A percentile compares a stretch with the other conserved stretches of the same genome.
Conservation (phyloP, 2,113 vertebrate genomes). For the Orycteropus afer region DNA sequence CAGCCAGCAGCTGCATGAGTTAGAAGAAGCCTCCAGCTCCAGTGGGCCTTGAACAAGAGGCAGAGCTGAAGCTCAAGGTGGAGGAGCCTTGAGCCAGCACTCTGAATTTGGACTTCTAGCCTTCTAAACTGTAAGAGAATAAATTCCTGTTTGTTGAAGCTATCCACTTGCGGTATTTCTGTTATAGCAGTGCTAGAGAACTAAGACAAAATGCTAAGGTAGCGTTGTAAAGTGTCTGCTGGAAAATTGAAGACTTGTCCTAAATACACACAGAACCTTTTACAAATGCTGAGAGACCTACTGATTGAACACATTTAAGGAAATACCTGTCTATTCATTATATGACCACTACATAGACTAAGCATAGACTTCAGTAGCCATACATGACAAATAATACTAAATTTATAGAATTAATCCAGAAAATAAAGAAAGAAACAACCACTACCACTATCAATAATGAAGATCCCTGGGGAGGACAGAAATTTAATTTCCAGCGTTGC, state of each 20-base stretch:
- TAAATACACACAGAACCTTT: not conserved
- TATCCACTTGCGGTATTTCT: too few relatives aligned
- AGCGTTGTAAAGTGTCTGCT: not conserved
- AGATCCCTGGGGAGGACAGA: not conserved
- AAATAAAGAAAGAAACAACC: not conserved
- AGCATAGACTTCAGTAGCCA: not conserved
- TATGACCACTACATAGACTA: not conserved
- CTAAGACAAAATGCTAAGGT: too few relatives aligned
- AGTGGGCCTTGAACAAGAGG: too few relatives aligned
- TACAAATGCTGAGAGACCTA: not conserved
- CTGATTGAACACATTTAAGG: not conserved
- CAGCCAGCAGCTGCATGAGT: too few relatives aligned
- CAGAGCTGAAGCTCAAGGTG: too few relatives aligned
- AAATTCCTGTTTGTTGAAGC: too few relatives aligned
- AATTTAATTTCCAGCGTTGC: not conserved
- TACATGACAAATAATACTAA: not conserved
- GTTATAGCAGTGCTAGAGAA: too few relatives aligned
- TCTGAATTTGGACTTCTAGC: too few relatives aligned
- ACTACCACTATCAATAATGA: not conserved
- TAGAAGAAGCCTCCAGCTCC: too few relatives aligned
- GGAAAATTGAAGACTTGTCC: not conserved
- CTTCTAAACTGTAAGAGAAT: too few relatives aligned
- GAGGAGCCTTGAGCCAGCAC: too few relatives aligned
- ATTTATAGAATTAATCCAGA: not conserved
- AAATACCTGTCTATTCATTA: not conserved